Percentiles rank a stretch among this genome's conserved stretches.
phyloP scores from a whole-genome alignment of 2,113 vertebrate genomes.

The Salvator merianae region DNA sequence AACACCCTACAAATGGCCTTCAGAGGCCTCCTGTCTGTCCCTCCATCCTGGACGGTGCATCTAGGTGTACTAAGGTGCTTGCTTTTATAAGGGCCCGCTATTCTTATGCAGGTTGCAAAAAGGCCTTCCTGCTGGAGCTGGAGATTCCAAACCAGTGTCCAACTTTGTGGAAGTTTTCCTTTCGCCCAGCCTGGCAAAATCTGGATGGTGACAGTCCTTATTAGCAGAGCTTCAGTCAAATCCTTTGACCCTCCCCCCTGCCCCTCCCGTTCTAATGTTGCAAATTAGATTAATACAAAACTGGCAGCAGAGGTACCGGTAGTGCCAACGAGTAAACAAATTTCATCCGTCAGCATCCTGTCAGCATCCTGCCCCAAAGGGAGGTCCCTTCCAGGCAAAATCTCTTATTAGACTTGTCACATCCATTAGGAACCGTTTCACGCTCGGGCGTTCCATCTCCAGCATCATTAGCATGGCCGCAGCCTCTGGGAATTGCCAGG shows the following conservation, averaged over 20 bases:
- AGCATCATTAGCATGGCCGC: constrained; percentile 78
- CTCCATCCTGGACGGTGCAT: too few species aligned
- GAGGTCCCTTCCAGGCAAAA: constrained; percentile 85
- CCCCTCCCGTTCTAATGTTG: constrained; percentile 63
- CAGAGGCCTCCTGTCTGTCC: too few species aligned
- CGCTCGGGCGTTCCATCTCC: constrained; percentile 88
- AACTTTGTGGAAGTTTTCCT: neutral
- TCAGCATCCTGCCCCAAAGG: constrained; percentile 82
- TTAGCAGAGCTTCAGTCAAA: constrained; percentile 62
- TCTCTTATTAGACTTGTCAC: constrained; percentile 98
- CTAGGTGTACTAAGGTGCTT: too few species aligned
- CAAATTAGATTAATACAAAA: constrained; percentile 83
- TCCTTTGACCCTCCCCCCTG: constrained; percentile 31
- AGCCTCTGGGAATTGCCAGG: constrained; percentile 72
- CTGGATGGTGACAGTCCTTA: constrained; percentile 54
- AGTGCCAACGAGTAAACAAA: constrained; percentile 81
- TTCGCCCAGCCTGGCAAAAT: neutral
- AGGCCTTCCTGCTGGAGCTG: too few species aligned
- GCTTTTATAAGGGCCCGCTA: too few species aligned
- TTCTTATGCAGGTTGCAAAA: too few species aligned
- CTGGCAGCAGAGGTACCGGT: constrained; percentile 71
- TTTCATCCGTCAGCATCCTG: constrained; percentile 81
- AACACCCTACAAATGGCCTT: too few species aligned
- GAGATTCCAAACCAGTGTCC: neutral
- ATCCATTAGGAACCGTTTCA: constrained; percentile 97